These are phyloP conservation scores for Parnassius smintheus DNA, from an alignment of 2,888 invertebrate species.

Conservation along the genomic window DNA sequence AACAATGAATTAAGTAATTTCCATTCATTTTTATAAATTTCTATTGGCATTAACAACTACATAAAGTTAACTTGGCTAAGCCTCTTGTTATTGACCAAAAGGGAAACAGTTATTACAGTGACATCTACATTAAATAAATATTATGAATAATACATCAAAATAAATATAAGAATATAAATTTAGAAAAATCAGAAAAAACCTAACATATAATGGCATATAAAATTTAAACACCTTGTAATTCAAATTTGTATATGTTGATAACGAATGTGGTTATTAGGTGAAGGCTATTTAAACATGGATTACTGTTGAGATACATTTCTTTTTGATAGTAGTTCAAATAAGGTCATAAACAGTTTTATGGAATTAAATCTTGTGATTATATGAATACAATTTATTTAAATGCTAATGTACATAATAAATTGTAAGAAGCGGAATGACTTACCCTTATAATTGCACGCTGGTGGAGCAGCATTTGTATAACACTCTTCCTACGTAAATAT, in stretches of 20 bases:
- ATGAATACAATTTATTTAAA: too few species aligned
- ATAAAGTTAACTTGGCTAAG: too few species aligned
- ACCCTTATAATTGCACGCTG: constrained; percentile 83
- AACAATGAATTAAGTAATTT: too few species aligned
- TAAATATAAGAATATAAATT: not conserved
- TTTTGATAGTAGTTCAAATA: constrained; percentile 8
- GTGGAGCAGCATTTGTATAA: constrained; percentile 83
- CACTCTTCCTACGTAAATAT: constrained; percentile 83
- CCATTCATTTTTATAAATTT: too few species aligned
- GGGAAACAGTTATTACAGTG: too few species aligned
- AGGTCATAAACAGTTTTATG: not conserved
- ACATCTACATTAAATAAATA: too few species aligned
- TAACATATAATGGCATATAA: not conserved
- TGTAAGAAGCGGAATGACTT: constrained; percentile 39
- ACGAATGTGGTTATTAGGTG: constrained; percentile 24
- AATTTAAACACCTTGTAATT: constrained; percentile 24
- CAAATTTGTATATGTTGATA: constrained; percentile 21
- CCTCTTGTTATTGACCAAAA: too few species aligned
- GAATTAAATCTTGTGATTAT: too few species aligned
- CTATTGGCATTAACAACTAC: too few species aligned
- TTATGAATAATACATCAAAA: too few species aligned
- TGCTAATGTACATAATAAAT: too few species aligned
- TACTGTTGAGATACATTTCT: constrained; percentile 17
- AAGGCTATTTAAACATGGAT: constrained; percentile 26
- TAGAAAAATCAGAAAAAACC: not conserved